These are phyloP conservation scores for Sinhomidia bicolor DNA, from an alignment of 2,888 invertebrate genomes.

Conservation along the genomic window DNA sequence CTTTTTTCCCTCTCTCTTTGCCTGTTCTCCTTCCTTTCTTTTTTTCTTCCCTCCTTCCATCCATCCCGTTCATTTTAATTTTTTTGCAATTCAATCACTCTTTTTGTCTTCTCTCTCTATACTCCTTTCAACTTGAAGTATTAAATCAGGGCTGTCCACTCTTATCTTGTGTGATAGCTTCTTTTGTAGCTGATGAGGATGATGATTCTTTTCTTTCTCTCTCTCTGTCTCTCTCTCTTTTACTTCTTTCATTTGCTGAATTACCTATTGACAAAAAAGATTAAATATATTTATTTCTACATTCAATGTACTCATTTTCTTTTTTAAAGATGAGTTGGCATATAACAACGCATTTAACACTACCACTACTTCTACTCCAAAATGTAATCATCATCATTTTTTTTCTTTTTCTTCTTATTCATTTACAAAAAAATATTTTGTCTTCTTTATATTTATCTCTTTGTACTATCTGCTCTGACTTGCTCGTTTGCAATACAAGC, in stretches of 20 bases:
- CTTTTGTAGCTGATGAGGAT: conserved; percentile 63
- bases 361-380: conserved; percentile 24
- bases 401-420: conserved; percentile 33
- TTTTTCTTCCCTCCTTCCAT: conserved; percentile 8
- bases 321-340: conserved; percentile 54
- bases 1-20: conserved; percentile 13
- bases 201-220: conserved; percentile 38
- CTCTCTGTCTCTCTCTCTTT: background rate
- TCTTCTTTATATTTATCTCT: conserved; percentile 50
- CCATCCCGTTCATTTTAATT: conserved; percentile 46
- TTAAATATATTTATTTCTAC: conserved; percentile 52
- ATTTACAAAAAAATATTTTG: conserved; percentile 53
- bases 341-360: conserved; percentile 7
- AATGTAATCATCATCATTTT: conserved; percentile 32
- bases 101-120: conserved; percentile 28
- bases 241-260: conserved; percentile 49
- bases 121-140: conserved; percentile 43
- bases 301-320: conserved; percentile 13
- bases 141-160: conserved; percentile 73
- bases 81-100: conserved; percentile 69
- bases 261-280: conserved; percentile 57
- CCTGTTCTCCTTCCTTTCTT: no score
- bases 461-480: conserved; percentile 39
- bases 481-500: conserved; percentile 69
- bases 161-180: conserved; percentile 69